Conservation (phyloP, 1,140 invertebrate species). For the Hypsibius dujardini region DNA sequence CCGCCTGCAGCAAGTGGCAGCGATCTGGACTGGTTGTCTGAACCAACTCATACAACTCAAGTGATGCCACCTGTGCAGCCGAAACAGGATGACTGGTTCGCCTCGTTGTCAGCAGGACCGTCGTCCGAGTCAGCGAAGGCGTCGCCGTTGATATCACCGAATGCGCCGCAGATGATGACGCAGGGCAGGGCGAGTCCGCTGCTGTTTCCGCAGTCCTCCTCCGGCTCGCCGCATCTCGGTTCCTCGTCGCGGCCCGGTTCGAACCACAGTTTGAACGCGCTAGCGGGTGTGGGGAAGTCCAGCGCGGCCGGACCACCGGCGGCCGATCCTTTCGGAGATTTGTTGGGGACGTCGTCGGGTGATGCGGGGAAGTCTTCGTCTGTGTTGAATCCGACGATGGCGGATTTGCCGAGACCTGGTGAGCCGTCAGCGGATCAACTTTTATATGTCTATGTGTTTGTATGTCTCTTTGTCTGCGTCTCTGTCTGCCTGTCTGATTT, state of each 20-base stretch:
- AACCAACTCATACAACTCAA: not conserved
- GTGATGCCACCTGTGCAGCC: slow-evolving; percentile 42
- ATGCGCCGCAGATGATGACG: no score
- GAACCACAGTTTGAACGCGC: slow-evolving; percentile 20
- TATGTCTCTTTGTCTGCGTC: no score
- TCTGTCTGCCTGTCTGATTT: no score
- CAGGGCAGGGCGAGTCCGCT: not conserved
- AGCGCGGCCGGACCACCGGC: slow-evolving; percentile 18
- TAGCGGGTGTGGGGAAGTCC: slow-evolving; percentile 2
- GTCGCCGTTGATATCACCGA: no score
- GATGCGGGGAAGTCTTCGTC: not conserved
- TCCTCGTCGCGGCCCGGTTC: not conserved
- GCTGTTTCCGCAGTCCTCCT: not conserved
- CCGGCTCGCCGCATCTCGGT: not conserved
- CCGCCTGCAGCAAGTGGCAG: no score
- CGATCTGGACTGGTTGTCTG: no score
- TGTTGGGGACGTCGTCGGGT: slow-evolving; percentile 1
- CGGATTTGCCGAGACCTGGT: not conserved
- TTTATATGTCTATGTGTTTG: no score
- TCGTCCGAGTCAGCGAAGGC: no score
- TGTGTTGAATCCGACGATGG: not conserved
- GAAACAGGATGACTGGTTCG: slow-evolving; percentile 47
- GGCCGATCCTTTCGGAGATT: slow-evolving; percentile 25
- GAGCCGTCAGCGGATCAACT: no score
- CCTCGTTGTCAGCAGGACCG: slow-evolving; percentile 35